Conservation (phyloP, 2,888 invertebrate genomes). For the Nephrotoma guestfalica region DNA sequence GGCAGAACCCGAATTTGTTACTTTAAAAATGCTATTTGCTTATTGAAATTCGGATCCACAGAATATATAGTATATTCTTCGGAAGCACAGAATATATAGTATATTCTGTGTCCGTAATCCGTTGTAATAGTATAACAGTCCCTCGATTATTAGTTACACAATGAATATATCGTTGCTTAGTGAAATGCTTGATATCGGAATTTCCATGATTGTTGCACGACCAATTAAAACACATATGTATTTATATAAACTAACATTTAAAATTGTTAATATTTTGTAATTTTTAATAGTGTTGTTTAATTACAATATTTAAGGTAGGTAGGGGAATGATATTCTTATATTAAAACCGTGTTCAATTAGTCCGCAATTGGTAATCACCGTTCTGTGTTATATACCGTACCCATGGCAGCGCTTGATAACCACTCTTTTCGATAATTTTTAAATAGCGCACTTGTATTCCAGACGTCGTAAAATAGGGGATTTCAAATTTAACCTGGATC, state of each 20-base stretch:
- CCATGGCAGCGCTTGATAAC: constrained; percentile 97
- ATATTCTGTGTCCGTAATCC: no score
- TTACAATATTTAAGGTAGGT: neutral
- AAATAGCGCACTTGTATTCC: constrained; percentile 93
- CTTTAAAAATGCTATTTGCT: no score
- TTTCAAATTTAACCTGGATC: constrained; percentile 97
- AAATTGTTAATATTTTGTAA: neutral
- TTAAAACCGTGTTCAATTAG: constrained; percentile 43
- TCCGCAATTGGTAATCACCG: constrained; percentile 94
- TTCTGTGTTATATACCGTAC: constrained; percentile 99
- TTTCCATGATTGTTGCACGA: no score
- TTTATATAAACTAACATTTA: neutral
- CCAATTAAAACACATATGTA: no score
- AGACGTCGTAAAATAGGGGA: constrained; percentile 96
- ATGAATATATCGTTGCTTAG: no score
- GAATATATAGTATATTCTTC: no score
- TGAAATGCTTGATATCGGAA: no score
- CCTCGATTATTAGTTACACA: no score
- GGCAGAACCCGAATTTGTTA: no score
- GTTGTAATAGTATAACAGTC: no score
- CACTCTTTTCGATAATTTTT: constrained; percentile 98
- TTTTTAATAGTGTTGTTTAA: neutral
- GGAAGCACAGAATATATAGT: no score
- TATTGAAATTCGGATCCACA: no score
- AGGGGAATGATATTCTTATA: neutral